Evolutionary conservation across 2,113 vertebrate genomes (phyloP), one percentile per base, ranked within the genome.

Genomic region (Morone saxatilis): DNA sequence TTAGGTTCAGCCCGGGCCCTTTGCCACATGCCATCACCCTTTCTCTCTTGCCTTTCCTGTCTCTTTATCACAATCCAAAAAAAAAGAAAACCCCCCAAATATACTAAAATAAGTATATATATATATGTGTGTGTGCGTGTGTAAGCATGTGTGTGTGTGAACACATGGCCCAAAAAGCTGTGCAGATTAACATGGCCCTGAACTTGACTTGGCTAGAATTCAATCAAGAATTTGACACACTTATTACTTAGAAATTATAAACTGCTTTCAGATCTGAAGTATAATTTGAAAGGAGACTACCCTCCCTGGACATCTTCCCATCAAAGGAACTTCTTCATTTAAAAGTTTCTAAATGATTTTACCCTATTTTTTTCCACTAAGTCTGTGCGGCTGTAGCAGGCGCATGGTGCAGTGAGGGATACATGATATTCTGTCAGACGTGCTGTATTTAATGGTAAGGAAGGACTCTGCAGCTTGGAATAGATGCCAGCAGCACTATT

Each of bases 191-290:
- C 56, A 12, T 25, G 63, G 48, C 83, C 61, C 57, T 72, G 48
- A 82, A 86, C 86, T 85, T 79, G 54, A 71, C 80, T 86, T 90
- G 89, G 86, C 80, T 61, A 45, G 54, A 89, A 84, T 84, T 86
- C 74, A 85, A 81, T 91, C 89, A 87, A 62, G 41, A 81, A 65
- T 86, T 87, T 88, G 88, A 90, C 86, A 90, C 85, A 91, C 65
- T 90, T 87, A 86, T 91, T 85, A 84, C 79, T 82, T 71, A 83
- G 83, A 88, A 93, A 91, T 90, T 86, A 90, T 86, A 86, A 92
- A 88, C 86, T 90, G 87, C 81, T 83, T 62, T 75, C 63, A 79
- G 85, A 93, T 92, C 87, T 83, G 54, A 90, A 66, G 66, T 60
- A 70, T 86, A 20, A 81, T 78, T 89, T 85, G 80, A 86, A 88